phyloP scores from a whole-genome alignment of 2,797 vertebrate species.

The Acrocephalus scirpaceus region DNA sequence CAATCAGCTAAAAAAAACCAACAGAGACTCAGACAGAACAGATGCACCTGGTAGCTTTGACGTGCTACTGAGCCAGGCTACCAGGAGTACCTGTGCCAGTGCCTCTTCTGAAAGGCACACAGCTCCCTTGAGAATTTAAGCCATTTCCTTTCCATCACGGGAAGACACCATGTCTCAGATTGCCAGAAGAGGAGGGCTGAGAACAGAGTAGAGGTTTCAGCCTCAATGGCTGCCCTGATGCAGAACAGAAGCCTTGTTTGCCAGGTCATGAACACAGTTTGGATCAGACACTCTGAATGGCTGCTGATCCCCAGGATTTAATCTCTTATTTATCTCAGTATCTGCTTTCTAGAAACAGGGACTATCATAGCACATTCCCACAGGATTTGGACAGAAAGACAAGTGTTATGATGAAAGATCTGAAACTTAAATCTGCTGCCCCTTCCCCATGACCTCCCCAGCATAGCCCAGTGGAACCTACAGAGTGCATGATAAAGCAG shows the following conservation, averaged over 20 bases:
- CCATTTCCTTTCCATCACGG: not conserved
- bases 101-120: not conserved
- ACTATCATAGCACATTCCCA: not conserved
- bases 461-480: not conserved
- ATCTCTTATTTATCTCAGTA: slow-evolving; percentile 17
- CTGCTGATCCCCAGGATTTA: slow-evolving; percentile 40
- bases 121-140: not conserved
- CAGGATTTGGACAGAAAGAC: not conserved
- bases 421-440: not conserved
- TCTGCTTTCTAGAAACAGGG: slow-evolving; percentile 42
- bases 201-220: not conserved
- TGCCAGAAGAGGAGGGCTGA: slow-evolving; percentile 16
- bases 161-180: not conserved
- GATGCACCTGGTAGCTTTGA: slow-evolving; percentile 40
- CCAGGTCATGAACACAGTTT: not conserved
- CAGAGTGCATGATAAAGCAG: not conserved
- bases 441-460: not conserved
- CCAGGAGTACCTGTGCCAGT: not conserved
- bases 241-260: not conserved
- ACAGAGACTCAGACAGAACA: slow-evolving; percentile 51
- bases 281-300: not conserved
- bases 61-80: not conserved
- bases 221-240: not conserved
- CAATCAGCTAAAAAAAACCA: not conserved
- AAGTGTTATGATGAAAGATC: not conserved